These are phyloP conservation scores for Xestoiulus laeticollis DNA, from an alignment of 2,888 invertebrate genomes.

Conservation along the genomic window DNA sequence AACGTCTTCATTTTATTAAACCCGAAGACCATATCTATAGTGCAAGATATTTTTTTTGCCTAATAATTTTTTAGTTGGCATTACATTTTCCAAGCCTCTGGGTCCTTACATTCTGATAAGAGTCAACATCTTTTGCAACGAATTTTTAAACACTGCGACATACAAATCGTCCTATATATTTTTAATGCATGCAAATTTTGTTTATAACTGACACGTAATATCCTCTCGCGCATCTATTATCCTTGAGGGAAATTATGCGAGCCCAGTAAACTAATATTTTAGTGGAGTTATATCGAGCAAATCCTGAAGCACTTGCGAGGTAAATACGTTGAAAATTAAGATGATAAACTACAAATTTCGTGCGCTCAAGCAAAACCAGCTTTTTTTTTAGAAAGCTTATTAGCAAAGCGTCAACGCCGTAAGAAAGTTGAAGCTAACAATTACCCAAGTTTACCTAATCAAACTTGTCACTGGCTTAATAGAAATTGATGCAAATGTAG, in stretches of 20 bases:
- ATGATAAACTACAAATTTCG: background rate
- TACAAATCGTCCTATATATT: background rate
- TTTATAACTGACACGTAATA: slow-evolving; percentile 17
- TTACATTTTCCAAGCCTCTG: too few relatives aligned
- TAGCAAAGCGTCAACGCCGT: background rate
- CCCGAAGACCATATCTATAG: too few relatives aligned
- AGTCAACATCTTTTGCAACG: background rate
- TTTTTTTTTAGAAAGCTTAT: background rate
- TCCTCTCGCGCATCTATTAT: background rate
- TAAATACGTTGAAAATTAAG: background rate
- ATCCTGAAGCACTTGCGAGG: background rate
- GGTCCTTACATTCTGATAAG: background rate
- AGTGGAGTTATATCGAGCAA: background rate
- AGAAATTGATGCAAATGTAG: background rate
- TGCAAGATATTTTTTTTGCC: too few relatives aligned
- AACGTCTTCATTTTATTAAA: background rate
- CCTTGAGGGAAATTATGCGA: slow-evolving; percentile 32
- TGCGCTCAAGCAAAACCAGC: background rate
- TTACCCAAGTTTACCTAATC: background rate
- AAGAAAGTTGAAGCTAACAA: background rate
- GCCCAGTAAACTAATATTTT: slow-evolving; percentile 21
- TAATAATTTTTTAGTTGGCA: too few relatives aligned
- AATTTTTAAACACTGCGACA: background rate
- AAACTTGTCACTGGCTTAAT: background rate
- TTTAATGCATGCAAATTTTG: background rate